phyloP scores from a whole-genome alignment of 2,797 vertebrate genomes.

The Coendou prehensilis region DNA sequence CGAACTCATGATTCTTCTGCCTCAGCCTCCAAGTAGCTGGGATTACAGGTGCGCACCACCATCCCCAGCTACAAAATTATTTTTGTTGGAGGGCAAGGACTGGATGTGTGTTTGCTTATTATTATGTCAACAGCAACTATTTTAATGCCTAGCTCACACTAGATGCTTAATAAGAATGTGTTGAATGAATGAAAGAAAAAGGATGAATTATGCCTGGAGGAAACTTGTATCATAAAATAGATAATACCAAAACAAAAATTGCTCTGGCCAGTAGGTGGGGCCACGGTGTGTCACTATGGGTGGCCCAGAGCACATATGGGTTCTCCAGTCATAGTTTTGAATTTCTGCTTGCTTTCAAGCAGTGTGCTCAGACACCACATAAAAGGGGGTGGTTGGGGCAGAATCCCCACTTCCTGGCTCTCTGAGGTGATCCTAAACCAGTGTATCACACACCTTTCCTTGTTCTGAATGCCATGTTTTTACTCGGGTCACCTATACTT shows the following conservation, averaged over 20 bases:
- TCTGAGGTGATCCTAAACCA: not conserved
- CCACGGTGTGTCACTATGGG: not conserved
- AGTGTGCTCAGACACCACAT: not conserved
- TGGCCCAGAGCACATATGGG: not conserved
- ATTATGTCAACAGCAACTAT: not conserved
- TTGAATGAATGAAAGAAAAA: not conserved
- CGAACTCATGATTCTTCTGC: not conserved
- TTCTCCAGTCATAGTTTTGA: not conserved
- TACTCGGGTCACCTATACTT: too few species aligned
- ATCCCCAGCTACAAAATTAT: not conserved
- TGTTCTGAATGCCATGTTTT: not conserved
- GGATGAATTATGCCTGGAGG: not conserved
- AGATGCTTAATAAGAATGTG: slow-evolving; percentile 48
- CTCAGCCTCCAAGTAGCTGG: not conserved
- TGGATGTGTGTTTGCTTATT: not conserved
- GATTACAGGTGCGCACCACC: not conserved
- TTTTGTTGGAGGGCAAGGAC: not conserved
- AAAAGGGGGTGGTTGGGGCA: not conserved
- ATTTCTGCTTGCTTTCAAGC: not conserved
- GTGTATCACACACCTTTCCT: not conserved
- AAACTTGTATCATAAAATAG: not conserved
- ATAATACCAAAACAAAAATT: not conserved
- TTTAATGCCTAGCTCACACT: not conserved
- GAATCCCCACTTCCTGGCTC: not conserved
- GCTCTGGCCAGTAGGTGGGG: slow-evolving; percentile 40